Evolutionary conservation across 1,140 invertebrate genomes (phyloP).

Genomic region (Chionoecetes opilio): DNA sequence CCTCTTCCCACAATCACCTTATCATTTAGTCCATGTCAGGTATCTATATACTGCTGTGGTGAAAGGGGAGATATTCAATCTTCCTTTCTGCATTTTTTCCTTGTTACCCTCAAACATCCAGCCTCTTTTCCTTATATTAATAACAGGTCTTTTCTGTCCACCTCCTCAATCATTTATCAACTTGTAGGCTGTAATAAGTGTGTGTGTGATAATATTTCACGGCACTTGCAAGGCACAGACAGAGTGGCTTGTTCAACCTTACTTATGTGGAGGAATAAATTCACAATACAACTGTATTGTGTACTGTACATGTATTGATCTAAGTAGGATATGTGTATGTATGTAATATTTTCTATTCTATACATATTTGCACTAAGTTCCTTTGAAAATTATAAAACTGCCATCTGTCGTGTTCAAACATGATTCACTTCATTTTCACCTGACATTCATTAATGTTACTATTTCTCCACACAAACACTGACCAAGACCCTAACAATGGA

Average conservation of each 20-base stretch:
- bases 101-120: too few relatives aligned
- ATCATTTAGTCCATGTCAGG: too few relatives aligned
- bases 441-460: neutral
- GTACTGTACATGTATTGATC: too few relatives aligned
- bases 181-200: neutral
- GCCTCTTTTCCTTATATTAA: too few relatives aligned
- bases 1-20: too few relatives aligned
- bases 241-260: conserved; percentile 5
- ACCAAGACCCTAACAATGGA: neutral
- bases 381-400: neutral
- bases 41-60: too few relatives aligned
- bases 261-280: neutral
- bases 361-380: neutral
- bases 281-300: neutral
- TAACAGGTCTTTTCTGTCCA: too few relatives aligned
- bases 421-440: neutral
- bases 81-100: too few relatives aligned
- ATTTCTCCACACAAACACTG: neutral
- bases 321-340: neutral
- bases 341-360: neutral
- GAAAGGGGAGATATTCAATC: too few relatives aligned
- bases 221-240: conserved; percentile 10
- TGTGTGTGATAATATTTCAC: conserved; percentile 20
- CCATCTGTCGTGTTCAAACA: neutral
- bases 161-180: too few relatives aligned